Percentiles rank a stretch among this genome's conserved stretches.
phyloP scores from a whole-genome alignment of 2,113 vertebrate species.

The Anguilla rostrata region DNA sequence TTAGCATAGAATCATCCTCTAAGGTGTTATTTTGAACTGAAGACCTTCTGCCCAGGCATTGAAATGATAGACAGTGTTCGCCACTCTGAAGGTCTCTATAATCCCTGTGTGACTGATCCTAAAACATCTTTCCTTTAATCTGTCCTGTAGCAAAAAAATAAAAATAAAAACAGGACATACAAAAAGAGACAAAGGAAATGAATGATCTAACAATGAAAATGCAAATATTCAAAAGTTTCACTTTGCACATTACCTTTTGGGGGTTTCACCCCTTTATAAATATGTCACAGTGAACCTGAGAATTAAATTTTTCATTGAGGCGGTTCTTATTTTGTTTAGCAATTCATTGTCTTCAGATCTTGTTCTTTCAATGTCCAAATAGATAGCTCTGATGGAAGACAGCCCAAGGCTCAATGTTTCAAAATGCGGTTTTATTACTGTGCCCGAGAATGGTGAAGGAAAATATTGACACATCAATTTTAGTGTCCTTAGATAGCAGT shows the following conservation, averaged over 20 bases:
- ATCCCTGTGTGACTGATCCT: background rate
- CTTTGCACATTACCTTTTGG: too few relatives aligned
- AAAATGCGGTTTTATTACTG: background rate
- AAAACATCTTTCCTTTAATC: background rate
- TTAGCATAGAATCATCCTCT: background rate
- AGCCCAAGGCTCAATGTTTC: background rate
- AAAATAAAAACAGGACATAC: background rate
- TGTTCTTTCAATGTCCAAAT: background rate
- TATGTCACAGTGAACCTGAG: background rate
- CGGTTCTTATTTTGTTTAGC: background rate
- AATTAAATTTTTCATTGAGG: background rate
- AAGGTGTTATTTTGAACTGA: background rate
- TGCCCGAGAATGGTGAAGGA: background rate
- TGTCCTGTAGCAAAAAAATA: background rate
- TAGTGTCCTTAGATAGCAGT: background rate
- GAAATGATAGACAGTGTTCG: background rate
- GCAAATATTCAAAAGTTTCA: too few relatives aligned
- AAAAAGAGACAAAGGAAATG: too few relatives aligned
- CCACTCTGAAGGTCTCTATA: too few relatives aligned
- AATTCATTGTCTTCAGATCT: background rate
- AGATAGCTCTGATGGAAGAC: background rate
- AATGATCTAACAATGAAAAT: background rate
- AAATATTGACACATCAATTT: slow-evolving; percentile 1
- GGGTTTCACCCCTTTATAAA: background rate
- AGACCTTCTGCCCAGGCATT: background rate